These are phyloP conservation scores for Acropternis orthonyx DNA, from an alignment of 2,797 vertebrate genomes.

Conservation along the genomic window DNA sequence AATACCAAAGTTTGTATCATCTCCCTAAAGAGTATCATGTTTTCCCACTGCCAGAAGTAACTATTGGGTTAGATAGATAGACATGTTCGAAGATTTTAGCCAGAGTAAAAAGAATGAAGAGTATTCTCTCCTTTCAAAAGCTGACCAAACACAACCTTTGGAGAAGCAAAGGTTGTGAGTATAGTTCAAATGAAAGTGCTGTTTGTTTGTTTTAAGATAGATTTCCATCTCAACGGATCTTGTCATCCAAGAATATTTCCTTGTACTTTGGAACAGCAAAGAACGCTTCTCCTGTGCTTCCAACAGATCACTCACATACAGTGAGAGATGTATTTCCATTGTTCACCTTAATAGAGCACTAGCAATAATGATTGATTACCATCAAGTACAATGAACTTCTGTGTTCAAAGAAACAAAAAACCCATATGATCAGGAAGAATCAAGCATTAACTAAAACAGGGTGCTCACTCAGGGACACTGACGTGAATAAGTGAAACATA, in stretches of 20 bases:
- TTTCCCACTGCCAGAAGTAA: neutral
- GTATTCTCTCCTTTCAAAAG: neutral
- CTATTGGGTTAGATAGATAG: neutral
- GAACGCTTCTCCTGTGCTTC: neutral
- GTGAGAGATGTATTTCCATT: neutral
- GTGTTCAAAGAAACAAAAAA: neutral
- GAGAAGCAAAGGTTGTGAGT: neutral
- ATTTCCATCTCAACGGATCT: neutral
- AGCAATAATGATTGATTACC: neutral
- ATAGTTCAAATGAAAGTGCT: neutral
- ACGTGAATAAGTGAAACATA: neutral
- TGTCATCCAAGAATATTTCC: neutral
- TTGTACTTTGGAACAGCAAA: neutral
- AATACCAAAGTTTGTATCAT: neutral
- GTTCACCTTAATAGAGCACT: neutral
- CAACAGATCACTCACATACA: neutral
- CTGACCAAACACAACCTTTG: neutral
- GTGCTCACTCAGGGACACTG: neutral
- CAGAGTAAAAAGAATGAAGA: neutral
- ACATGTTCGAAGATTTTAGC: neutral
- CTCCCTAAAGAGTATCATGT: neutral
- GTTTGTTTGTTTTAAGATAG: neutral
- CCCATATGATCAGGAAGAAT: neutral
- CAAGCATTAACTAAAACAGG: neutral
- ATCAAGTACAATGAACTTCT: neutral